Conservation (phyloP, 2,888 invertebrate genomes). For the Drosophila cognata region DNA sequence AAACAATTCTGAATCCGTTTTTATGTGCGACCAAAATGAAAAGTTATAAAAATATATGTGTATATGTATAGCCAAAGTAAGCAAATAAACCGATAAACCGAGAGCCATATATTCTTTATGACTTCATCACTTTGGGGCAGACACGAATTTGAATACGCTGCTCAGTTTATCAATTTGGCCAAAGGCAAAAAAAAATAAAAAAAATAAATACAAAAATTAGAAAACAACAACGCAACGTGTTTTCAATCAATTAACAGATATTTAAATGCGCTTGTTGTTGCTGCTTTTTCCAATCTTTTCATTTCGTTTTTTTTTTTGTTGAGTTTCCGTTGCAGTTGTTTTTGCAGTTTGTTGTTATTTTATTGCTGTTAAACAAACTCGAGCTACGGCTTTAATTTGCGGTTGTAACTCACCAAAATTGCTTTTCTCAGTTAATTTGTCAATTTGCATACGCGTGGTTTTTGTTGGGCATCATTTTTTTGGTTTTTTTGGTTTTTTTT, state of each 20-base stretch:
- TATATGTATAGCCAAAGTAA: background rate
- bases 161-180: conserved; percentile 49
- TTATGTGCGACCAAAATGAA: conserved; percentile 12
- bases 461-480: conserved; percentile 5
- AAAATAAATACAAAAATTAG: background rate
- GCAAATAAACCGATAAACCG: conserved; percentile 29
- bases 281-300: conserved; percentile 12
- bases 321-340: conserved; percentile 46
- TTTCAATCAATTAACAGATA: conserved; percentile 72
- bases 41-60: conserved; percentile 9
- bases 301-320: conserved; percentile 12
- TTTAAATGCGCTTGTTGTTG: conserved; percentile 32
- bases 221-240: conserved; percentile 56
- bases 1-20: conserved; percentile 31
- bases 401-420: conserved; percentile 66
- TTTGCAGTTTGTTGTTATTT: conserved; percentile 18
- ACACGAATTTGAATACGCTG: conserved; percentile 64
- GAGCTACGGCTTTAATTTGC: conserved; percentile 29
- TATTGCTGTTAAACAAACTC: conserved; percentile 24
- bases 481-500: conserved; percentile 27
- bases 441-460: conserved; percentile 68
- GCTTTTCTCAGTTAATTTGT: conserved; percentile 68
- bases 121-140: conserved; percentile 68
- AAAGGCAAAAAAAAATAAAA: conserved; percentile 4
- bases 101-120: conserved; percentile 76